Evolutionary conservation across 2,888 invertebrate species (phyloP).

Genomic region (Paralinhomoeus sp.): DNA sequence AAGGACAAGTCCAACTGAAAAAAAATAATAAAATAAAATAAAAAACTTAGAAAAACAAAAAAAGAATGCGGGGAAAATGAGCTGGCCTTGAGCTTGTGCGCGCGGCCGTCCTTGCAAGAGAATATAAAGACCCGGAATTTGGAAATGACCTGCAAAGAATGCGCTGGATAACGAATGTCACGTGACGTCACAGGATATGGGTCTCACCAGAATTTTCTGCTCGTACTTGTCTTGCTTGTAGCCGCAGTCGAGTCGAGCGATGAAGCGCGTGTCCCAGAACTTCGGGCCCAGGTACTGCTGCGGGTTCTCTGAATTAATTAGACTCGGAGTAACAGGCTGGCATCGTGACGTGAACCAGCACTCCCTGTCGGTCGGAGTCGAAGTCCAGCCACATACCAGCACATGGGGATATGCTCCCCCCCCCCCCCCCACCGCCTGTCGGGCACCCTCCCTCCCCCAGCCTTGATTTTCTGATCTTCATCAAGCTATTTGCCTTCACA

Average conservation of each 20-base stretch:
- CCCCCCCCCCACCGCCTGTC: too few species aligned
- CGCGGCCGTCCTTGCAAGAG: conserved; percentile 2
- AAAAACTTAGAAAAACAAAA: too few species aligned
- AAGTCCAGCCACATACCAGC: too few species aligned
- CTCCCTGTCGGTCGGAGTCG: too few species aligned
- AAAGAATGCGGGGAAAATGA: too few species aligned
- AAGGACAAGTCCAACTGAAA: conserved; percentile 1
- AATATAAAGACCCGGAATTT: conserved; percentile 7
- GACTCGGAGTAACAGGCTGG: too few species aligned
- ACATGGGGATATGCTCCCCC: too few species aligned
- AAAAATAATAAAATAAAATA: too few species aligned
- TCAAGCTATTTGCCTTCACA: too few species aligned
- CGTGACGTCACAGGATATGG: not conserved
- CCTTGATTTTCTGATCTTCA: too few species aligned
- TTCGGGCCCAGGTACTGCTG: conserved; percentile 12
- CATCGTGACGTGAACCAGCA: too few species aligned
- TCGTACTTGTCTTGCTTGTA: conserved; percentile 81
- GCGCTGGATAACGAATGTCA: not conserved
- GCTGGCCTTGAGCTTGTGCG: conserved; percentile 3
- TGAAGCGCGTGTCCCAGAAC: conserved; percentile 32
- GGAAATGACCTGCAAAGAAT: conserved; percentile 5
- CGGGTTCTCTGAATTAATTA: conserved; percentile 4
- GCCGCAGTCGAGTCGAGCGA: conserved; percentile 74
- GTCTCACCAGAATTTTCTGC: conserved; percentile 77
- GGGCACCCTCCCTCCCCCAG: too few species aligned